Evolutionary conservation across 2,888 invertebrate genomes (phyloP), one percentile per base, ranked within the genome.

Genomic region (Zele albiditarsus): DNA sequence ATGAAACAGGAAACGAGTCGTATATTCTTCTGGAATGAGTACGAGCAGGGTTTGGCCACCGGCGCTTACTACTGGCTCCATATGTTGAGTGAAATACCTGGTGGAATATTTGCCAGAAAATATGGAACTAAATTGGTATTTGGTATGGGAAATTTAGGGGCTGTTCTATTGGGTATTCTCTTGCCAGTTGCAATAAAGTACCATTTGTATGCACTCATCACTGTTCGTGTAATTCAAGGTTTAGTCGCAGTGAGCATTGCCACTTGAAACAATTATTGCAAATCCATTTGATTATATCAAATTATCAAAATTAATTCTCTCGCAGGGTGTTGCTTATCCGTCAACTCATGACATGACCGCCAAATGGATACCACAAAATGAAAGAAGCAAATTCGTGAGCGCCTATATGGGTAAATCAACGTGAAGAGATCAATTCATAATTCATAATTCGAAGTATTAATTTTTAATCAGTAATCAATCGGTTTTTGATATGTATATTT

Each of bases 301-400:
- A 14, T 49, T 27, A 14, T 16, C 25, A 60, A 14, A 60, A 70
- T 33, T 42, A 25, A 46, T 60, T 42, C 10, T 72, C 65, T 83
- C 85, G 63, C 73, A 92, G 92, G 92, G 92, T 0, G 90, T 92
- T 49, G 91, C 92, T 8, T 94, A 94, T 91, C 94, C 94, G 0
- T 92, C 94, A 1, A 94, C 94, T 93, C 94, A 95, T 86, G 90
- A 93, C 25, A 90, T 95, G 89, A 93, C 94, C 81, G 93, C 94
- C 0, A 91, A 92, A 80, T 95, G 95, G 95, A 94, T 95, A 67
- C 95, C 95, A 25, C 94, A 94, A 0, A 91, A 94, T 79, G 95
- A 95, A 85, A 91, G 95, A 68, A 93, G 94, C 81, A 93, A 92
- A 85, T 92, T 92, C 77, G 91, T 93, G 0, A 92, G 92, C 20